Base-by-base conservation (phyloP, 2,113 vertebrate species). In the Chloropsis hardwickii region DNA sequence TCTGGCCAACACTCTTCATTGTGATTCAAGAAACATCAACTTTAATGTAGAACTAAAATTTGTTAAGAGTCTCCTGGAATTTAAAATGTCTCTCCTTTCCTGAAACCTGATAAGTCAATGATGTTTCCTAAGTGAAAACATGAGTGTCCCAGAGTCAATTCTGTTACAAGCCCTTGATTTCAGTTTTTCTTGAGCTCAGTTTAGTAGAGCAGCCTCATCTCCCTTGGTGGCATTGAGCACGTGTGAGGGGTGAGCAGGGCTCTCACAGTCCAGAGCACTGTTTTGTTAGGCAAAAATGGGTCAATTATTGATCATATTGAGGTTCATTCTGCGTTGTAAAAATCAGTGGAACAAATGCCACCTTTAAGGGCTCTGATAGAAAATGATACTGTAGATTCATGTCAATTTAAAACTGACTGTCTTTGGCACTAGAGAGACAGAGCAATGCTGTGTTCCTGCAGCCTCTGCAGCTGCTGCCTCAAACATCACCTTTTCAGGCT, bases 221-320 rank as follows among this genome's bases (percentile, higher is more conserved):
- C 45, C 18, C 37, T 14, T 47, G 71, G 60, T 37, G 65, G 33
- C 84, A 78, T 54, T 6, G 2, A 12, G 8, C 27, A 8, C 3
- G 0, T 1, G 24, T 17, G 47, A 77, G 82, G 0, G 28, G 11
- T 10, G 31, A 67, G 53, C 74, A 88, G 58, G 39, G 64, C 27
- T 12, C 62, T 42, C 22, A 0, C 5, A 0, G 23, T 56, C 51
- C 18, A 2, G 2, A 1, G 7, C n/a, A 3, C 57, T 19, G 19
- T 7, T 65, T 4, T 42, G 2, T 5, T 10, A 8, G 17, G 14
- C 2, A 4, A 33, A 44, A 56, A 39, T 4, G 23, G 4, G 22
- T 37, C 17, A 50, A 44, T n/a, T 3, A 8, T 31, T 44, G 31
- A 39, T 67, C n/a, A 62, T 72, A 44, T 28, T 14, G 1, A 44